Evolutionary conservation across 2,113 vertebrate species (phyloP).

Genomic region (Entosphenus tridentatus): DNA sequence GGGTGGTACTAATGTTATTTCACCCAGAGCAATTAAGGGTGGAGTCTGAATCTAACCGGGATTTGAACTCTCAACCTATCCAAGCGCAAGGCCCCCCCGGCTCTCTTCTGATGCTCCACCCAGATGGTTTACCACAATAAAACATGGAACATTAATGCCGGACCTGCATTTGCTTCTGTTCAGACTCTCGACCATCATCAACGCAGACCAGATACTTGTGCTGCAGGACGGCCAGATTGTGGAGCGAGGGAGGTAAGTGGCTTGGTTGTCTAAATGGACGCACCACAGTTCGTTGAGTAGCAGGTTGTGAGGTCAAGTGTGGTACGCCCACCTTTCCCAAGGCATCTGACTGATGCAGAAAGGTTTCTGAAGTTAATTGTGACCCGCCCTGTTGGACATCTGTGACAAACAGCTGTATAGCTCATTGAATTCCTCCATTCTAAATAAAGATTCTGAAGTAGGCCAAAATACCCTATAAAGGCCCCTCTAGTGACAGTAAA

Average conservation of each 20-base stretch:
- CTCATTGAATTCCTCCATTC: background rate
- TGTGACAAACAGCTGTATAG: background rate
- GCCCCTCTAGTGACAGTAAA: no score
- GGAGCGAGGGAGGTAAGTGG: constrained; percentile 54
- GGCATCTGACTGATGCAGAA: background rate
- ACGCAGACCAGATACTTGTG: constrained; percentile 73
- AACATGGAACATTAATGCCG: background rate
- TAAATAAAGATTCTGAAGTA: no score
- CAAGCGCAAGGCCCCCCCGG: no score
- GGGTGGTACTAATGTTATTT: no score
- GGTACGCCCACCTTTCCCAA: background rate
- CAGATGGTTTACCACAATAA: no score
- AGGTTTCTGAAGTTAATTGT: background rate
- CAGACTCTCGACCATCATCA: constrained; percentile 71
- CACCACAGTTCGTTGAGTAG: background rate
- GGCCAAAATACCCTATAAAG: no score
- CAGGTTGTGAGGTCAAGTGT: constrained; percentile 28
- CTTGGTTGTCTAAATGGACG: background rate
- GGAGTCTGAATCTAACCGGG: no score
- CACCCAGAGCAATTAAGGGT: no score
- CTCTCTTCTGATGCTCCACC: no score
- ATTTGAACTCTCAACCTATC: no score
- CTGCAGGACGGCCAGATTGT: constrained; percentile 44
- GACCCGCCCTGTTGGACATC: background rate
- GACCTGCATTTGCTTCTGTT: background rate